A percentile compares a stretch with the other conserved stretches of the same genome.
Evolutionary conservation across 2,888 invertebrate species (phyloP).

Genomic region (Dascillus cervinus): DNA sequence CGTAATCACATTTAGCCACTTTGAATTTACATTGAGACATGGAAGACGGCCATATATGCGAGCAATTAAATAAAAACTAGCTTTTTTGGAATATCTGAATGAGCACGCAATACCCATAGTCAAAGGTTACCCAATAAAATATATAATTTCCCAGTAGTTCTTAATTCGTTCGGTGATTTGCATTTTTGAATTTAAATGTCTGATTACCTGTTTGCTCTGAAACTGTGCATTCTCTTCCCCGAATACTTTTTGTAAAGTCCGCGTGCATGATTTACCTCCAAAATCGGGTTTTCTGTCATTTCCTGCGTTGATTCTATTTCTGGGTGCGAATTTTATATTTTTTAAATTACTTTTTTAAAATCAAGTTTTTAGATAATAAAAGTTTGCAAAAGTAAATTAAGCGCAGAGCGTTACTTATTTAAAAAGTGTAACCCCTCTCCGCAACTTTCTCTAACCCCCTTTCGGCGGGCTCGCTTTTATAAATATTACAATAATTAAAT

Average conservation of each 20-base stretch:
- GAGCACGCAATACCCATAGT: slow-evolving; percentile 2
- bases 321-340: slow-evolving; percentile 4
- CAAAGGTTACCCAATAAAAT: slow-evolving; percentile 1
- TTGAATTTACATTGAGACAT: no score
- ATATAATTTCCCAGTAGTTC: slow-evolving; percentile 1
- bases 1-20: no score
- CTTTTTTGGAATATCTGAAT: slow-evolving; percentile 6
- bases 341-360: slow-evolving; percentile 14
- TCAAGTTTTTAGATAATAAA: slow-evolving; percentile 32
- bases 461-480: slow-evolving; percentile 36
- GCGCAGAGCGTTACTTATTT: slow-evolving; percentile 31
- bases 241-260: not conserved
- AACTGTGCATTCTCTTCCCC: no score
- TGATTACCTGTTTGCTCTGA: no score
- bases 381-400: slow-evolving; percentile 32
- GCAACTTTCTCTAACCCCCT: slow-evolving; percentile 14
- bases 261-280: not conserved
- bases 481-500: slow-evolving; percentile 44
- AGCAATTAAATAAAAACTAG: no score
- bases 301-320: not conserved
- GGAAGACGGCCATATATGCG: no score
- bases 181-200: slow-evolving; percentile 13
- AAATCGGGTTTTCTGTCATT: not conserved
- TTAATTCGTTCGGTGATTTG: not conserved
- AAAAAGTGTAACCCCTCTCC: slow-evolving; percentile 22